Percentiles rank a stretch among this genome's conserved stretches.
Conservation (phyloP, 1,140 invertebrate genomes). For the Hylaeus volcanicus region DNA sequence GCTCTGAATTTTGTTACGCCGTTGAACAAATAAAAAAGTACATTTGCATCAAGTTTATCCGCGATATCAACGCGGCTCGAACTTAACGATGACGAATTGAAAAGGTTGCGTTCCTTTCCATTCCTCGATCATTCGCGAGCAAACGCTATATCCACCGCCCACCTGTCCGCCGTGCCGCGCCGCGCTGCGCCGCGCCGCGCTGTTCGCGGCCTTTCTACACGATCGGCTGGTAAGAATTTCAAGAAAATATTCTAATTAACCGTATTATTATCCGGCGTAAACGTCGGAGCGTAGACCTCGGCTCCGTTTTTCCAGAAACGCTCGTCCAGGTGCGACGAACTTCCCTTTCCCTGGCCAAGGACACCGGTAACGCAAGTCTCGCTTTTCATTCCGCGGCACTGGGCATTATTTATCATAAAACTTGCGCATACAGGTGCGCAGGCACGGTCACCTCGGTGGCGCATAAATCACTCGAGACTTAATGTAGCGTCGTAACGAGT, state of each 20-base stretch:
- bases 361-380: slow-evolving; percentile 26
- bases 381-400: slow-evolving; percentile 47
- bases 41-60: too few relatives aligned
- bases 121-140: slow-evolving; percentile 10
- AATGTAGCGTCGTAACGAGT: slow-evolving; percentile 56
- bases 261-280: neutral
- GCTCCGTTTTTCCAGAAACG: slow-evolving; percentile 49
- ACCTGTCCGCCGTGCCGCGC: slow-evolving; percentile 18
- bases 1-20: too few relatives aligned
- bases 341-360: slow-evolving; percentile 68
- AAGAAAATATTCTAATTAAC: slow-evolving; percentile 45
- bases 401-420: slow-evolving; percentile 55
- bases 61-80: neutral
- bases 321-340: slow-evolving; percentile 44
- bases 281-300: slow-evolving; percentile 21
- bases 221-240: neutral
- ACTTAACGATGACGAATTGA: slow-evolving; percentile 22
- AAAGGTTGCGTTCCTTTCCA: slow-evolving; percentile 33
- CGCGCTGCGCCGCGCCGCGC: too few relatives aligned
- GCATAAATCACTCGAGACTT: slow-evolving; percentile 59
- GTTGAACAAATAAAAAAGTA: too few relatives aligned
- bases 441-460: slow-evolving; percentile 29
- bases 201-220: slow-evolving; percentile 17
- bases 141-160: neutral
- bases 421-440: slow-evolving; percentile 48